These are phyloP conservation scores for Drosophila busckii DNA, from an alignment of 1,140 invertebrate species.

Conservation along the genomic window DNA sequence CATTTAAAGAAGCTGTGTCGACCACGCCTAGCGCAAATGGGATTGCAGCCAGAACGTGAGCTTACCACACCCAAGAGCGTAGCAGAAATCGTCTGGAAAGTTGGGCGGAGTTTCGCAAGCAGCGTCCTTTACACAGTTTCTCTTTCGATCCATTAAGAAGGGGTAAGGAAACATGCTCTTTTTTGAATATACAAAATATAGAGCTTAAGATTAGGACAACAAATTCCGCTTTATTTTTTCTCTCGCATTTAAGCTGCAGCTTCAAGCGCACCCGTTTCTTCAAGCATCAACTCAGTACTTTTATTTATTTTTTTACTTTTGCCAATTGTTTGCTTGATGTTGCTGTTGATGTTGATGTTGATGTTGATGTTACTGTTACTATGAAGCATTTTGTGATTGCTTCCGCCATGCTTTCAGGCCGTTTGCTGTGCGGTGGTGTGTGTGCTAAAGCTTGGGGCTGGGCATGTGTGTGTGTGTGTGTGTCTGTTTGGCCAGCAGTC, in stretches of 20 bases:
- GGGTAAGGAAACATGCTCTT: no score
- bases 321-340: neutral
- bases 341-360: neutral
- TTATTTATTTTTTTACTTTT: slow-evolving; percentile 2
- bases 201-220: no score
- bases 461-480: neutral
- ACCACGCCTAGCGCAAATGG: neutral
- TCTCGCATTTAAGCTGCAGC: no score
- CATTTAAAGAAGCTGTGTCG: slow-evolving; percentile 11
- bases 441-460: neutral
- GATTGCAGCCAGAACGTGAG: slow-evolving; percentile 25
- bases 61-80: slow-evolving; percentile 1
- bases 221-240: no score
- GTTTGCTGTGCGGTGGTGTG: slow-evolving; percentile 9
- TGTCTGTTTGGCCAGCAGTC: neutral
- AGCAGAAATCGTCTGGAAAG: no score
- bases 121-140: no score
- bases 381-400: slow-evolving; percentile 18
- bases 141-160: no score
- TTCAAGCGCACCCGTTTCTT: no score
- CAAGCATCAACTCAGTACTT: no score
- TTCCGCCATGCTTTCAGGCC: slow-evolving; percentile 32
- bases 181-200: no score
- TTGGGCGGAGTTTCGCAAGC: no score
- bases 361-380: slow-evolving; percentile 3